These are phyloP conservation scores for Pavo muticus DNA, from an alignment of 2,113 vertebrate species.

Conservation along the genomic window DNA sequence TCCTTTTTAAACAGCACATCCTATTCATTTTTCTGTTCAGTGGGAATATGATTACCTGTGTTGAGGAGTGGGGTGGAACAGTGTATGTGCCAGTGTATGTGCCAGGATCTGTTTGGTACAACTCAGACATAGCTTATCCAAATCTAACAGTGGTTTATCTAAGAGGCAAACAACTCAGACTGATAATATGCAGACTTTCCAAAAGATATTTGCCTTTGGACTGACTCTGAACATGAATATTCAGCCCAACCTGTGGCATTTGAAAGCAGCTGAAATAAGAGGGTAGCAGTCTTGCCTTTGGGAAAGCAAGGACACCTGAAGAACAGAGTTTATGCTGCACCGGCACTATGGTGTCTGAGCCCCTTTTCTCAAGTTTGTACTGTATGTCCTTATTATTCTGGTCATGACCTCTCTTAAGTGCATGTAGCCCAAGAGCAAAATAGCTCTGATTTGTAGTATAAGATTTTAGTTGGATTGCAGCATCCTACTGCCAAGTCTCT, in stretches of 20 bases:
- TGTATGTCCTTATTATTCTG: not conserved
- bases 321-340: not conserved
- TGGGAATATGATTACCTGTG: conserved; percentile 9
- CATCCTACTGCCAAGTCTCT: conserved; percentile 17
- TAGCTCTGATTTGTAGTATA: not conserved
- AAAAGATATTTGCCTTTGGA: not conserved
- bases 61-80: not conserved
- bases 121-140: not conserved
- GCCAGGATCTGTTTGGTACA: not conserved
- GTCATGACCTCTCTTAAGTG: conserved; percentile 13
- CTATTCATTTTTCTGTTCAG: conserved; percentile 12
- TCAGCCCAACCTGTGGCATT: not conserved
- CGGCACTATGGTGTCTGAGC: not conserved
- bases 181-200: not conserved
- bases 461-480: conserved; percentile 20
- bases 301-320: not conserved
- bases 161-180: not conserved
- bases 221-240: not conserved
- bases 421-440: not conserved
- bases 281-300: not conserved
- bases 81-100: too few relatives aligned
- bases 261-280: not conserved
- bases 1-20: not conserved
- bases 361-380: not conserved
- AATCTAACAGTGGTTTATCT: not conserved